Evolutionary conservation across 2,797 vertebrate genomes (phyloP), one percentile per base, ranked within the genome.

Genomic region (Cryptoblepharus egeriae): DNA sequence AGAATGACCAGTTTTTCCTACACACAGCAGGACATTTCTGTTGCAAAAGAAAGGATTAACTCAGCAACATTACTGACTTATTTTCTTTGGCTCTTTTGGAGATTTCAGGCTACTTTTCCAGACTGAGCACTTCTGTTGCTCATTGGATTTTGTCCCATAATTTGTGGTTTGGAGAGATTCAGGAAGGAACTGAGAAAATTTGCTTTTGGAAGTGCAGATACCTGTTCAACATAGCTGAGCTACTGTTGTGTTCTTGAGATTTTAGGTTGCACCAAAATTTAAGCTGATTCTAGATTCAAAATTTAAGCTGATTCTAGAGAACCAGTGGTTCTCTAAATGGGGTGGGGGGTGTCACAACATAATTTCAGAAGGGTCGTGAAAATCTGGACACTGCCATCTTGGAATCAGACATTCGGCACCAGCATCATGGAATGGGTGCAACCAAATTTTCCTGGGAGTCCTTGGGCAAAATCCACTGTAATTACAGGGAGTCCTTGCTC

Each of bases 81-180:
- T 65, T 57, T 81, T 16, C 61, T 55, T 39, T 64, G 75, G 67
- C 65, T 39, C 8, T 39, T 71, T 64, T 2, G 52, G 20, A 32
- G 20, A 64, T 32, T 71, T 64, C 45, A 72, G 32, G 24, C 30
- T 24, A 16, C 58, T 57, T 55, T 71, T 45, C 24, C 42, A 77
- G 68, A 55, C 26, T n/a, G 75, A 83, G 67, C 67, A 70, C 22
- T 77, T 60, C 18, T 63, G 15, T 60, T 57, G 70, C 30, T 78
- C 16, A 1, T 10, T 57, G 75, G 55, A 61, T 57, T 58, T 60
- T 37, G 26, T 71, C 80, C 71, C 58, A 71, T 39, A 70, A 71
- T 63, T 57, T 76, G 75, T 39, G 57, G 58, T 37, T 83, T 83
- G 57, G 58, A 70, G 71, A n/a, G 57, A 52, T 75, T 58, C 76